Evolutionary conservation across 2,888 invertebrate species (phyloP), one percentile per base, ranked within the genome.

Genomic region (Phyto melanocephala): DNA sequence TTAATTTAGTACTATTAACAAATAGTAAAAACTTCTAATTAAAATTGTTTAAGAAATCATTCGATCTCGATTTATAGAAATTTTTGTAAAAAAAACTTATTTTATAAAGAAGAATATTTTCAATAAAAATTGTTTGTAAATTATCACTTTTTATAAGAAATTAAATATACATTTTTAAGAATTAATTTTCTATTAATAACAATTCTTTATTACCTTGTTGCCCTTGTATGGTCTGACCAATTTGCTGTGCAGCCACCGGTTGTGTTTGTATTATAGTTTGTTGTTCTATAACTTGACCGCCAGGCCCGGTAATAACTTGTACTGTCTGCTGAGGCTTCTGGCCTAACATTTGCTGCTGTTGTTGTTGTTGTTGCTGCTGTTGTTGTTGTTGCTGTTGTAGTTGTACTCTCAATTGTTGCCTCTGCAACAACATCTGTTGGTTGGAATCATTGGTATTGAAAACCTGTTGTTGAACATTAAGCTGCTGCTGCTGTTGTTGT

Each of bases 391-490:
- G 79, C 65, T 85, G 89, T 28, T 89, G 88, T 72, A 90, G 88
- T 45, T 90, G 91, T 2, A 90, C 90, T 10, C 90, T 88, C 67
- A 90, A 20, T 50, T 90, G 90, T 68, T 90, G 90, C 0, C 90
- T 88, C 65, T 90, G 90, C 67, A 90, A 65, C 15, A 90, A 54
- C 87, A 90, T 89, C 78, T 90, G 90, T 63, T 90, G 91, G 80
- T 88, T 91, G 22, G 90, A 89, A 86, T 90, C 91, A 81, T 87
- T 89, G 2, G 89, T 87, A 78, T 87, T 90, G 22, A 88, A 90
- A 15, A 86, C 85, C 56, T 88, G 87, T 28, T 86, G 85, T 62
- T 86, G 85, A 8, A 83, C 74, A 84, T 86, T 87, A 15, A 87
- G 87, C 13, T 85, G 67, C 17, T 80, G 83, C n/a, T 77, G 83